Percentiles rank a stretch among this genome's conserved stretches.
phyloP scores from a whole-genome alignment of 2,113 vertebrate species.

The Clarias gariepinus region DNA sequence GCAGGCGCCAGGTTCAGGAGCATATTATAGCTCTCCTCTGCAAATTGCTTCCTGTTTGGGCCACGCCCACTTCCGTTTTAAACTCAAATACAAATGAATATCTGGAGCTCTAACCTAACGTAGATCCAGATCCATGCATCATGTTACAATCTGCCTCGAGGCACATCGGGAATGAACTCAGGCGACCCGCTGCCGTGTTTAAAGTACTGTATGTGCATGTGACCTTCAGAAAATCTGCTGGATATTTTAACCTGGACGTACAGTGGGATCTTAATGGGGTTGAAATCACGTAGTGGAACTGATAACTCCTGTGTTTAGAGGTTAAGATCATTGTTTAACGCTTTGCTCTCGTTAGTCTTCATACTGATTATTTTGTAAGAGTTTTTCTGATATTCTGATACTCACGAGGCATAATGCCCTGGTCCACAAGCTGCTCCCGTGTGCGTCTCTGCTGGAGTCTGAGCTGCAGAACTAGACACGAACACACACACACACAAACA shows the following conservation, averaged over 20 bases:
- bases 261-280: neutral
- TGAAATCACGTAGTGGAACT: neutral
- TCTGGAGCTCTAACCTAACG: neutral
- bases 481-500: constrained; percentile 46
- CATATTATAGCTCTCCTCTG: neutral
- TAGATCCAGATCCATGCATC: neutral
- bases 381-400: constrained; percentile 27
- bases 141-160: constrained; percentile 13
- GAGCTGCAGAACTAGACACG: constrained; percentile 87
- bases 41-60: constrained; percentile 14
- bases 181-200: constrained; percentile 42
- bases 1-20: neutral
- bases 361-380: neutral
- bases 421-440: constrained; percentile 93
- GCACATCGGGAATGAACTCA: constrained; percentile 16
- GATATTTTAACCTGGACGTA: neutral
- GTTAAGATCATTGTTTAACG: neutral
- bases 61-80: neutral
- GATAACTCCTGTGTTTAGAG: neutral
- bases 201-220: no score
- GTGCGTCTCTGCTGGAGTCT: constrained; percentile 91
- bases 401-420: constrained; percentile 99
- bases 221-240: neutral
- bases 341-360: neutral
- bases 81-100: neutral